phyloP scores from a whole-genome alignment of 2,888 invertebrate genomes.

The Vannuccia rotundouncinata region DNA sequence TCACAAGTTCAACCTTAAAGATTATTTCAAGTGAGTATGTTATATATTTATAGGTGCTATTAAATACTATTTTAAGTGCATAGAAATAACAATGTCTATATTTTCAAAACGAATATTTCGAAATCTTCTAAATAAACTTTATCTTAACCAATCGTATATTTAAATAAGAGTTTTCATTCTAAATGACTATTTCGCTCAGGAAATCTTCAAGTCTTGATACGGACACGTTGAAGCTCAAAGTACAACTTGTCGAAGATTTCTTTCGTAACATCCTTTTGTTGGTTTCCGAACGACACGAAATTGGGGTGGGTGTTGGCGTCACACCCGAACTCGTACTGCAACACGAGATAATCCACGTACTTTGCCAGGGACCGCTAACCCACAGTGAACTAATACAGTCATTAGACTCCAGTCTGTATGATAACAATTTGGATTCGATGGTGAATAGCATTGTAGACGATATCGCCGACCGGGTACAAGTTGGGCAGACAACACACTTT shows the following conservation, averaged over 20 bases:
- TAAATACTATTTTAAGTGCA: no score
- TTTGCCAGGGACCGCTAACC: conserved; percentile 86
- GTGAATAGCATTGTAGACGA: background rate
- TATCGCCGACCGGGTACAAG: background rate
- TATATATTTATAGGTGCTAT: no score
- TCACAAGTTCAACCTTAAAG: conserved; percentile 29
- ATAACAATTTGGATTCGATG: background rate
- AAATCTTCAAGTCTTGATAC: background rate
- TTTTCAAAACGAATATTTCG: no score
- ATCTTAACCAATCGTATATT: no score
- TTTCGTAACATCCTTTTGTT: background rate
- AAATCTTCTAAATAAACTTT: no score
- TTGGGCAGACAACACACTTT: background rate
- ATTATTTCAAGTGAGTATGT: conserved; percentile 32
- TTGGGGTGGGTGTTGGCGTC: conserved; percentile 62
- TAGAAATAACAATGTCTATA: no score
- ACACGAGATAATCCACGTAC: conserved; percentile 89
- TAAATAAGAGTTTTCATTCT: no score
- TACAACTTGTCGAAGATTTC: background rate
- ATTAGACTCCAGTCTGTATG: background rate
- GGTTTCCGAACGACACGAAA: conserved; percentile 60
- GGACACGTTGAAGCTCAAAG: background rate
- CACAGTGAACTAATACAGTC: conserved; percentile 71
- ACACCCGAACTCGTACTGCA: conserved; percentile 74
- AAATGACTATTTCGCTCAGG: no score